Evolutionary conservation across 2,888 invertebrate genomes (phyloP).

Genomic region (Melikaiella ostensackeni): DNA sequence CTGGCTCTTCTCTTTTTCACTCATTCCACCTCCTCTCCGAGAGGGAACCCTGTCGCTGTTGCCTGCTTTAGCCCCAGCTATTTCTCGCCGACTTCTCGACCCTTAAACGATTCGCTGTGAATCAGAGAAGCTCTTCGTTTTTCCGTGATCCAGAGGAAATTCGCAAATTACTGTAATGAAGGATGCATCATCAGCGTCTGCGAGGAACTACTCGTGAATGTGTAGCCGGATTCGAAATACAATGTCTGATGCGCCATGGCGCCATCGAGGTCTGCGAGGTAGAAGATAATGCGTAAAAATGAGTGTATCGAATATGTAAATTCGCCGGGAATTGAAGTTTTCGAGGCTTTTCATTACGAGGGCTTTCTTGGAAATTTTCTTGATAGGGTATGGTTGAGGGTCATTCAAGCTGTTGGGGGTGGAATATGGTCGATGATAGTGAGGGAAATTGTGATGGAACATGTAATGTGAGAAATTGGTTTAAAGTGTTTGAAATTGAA

Average conservation of each 20-base stretch:
- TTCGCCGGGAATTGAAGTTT: constrained; percentile 9
- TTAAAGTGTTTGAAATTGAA: background rate
- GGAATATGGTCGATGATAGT: background rate
- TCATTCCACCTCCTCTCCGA: constrained; percentile 46
- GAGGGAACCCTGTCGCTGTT: constrained; percentile 41
- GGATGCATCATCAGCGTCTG: constrained; percentile 56
- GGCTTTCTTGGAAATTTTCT: background rate
- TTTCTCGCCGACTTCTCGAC: constrained; percentile 45
- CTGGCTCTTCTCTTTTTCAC: constrained; percentile 49
- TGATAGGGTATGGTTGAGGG: background rate
- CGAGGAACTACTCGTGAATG: constrained; percentile 45
- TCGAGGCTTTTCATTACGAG: constrained; percentile 2
- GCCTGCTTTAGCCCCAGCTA: constrained; percentile 41
- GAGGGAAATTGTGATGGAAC: background rate
- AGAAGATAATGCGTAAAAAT: constrained; percentile 7
- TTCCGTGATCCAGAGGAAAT: constrained; percentile 64
- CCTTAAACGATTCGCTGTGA: constrained; percentile 54
- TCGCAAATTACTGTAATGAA: constrained; percentile 73
- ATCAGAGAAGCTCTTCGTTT: constrained; percentile 60
- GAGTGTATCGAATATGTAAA: constrained; percentile 28
- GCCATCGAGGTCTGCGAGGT: constrained; percentile 49
- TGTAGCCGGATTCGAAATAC: constrained; percentile 54
- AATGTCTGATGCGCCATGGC: constrained; percentile 59
- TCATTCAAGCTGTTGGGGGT: background rate
- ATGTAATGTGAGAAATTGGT: background rate